Evolutionary conservation across 2,888 invertebrate genomes (phyloP).

Genomic region (Drosophila testacea): DNA sequence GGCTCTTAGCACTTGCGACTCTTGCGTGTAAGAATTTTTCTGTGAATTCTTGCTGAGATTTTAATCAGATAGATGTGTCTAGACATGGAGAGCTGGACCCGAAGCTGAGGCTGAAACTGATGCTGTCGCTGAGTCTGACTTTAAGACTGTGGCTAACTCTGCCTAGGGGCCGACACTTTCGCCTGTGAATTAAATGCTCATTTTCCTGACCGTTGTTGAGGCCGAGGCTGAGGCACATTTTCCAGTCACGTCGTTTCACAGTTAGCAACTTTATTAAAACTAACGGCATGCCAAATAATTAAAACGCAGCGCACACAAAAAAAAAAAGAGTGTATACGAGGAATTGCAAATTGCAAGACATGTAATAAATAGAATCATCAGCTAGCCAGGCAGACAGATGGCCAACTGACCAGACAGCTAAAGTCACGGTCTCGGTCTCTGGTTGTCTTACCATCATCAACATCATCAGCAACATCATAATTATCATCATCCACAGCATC

Average conservation of each 20-base stretch:
- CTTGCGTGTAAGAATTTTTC: slow-evolving; percentile 80
- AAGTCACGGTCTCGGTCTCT: slow-evolving; percentile 54
- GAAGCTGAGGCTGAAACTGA: neutral
- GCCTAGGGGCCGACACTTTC: slow-evolving; percentile 65
- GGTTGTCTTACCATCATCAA: slow-evolving; percentile 36
- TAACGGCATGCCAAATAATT: slow-evolving; percentile 76
- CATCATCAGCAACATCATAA: slow-evolving; percentile 30
- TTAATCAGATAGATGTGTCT: slow-evolving; percentile 66
- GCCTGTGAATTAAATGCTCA: slow-evolving; percentile 70
- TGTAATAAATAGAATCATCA: slow-evolving; percentile 79
- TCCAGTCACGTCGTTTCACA: slow-evolving; percentile 77
- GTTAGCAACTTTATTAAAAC: slow-evolving; percentile 80
- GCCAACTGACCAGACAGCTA: slow-evolving; percentile 33
- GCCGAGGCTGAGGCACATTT: slow-evolving; percentile 38
- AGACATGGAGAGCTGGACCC: slow-evolving; percentile 15
- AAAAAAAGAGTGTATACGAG: slow-evolving; percentile 28
- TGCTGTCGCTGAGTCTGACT: neutral
- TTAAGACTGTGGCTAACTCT: neutral
- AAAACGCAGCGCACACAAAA: slow-evolving; percentile 61
- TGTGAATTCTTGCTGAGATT: slow-evolving; percentile 73
- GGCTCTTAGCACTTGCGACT: slow-evolving; percentile 28
- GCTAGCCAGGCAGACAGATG: slow-evolving; percentile 25
- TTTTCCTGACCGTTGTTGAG: slow-evolving; percentile 46
- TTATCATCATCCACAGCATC: slow-evolving; percentile 28
- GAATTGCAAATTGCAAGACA: slow-evolving; percentile 72